Evolutionary conservation across 2,797 vertebrate species (phyloP).

Genomic region (Schizothorax lantsangensis): DNA sequence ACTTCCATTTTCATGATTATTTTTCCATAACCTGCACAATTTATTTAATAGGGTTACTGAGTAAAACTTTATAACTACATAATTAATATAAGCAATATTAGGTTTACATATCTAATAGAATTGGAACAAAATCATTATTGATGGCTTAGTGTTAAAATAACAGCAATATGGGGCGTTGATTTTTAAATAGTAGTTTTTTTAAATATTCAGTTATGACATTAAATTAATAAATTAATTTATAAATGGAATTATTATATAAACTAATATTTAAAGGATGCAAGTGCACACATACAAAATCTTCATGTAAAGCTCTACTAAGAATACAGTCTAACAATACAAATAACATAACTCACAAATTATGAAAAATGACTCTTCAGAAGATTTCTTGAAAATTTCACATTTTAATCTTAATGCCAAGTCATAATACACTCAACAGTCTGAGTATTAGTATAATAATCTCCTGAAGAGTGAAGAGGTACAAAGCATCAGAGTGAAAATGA

Average conservation of each 20-base stretch:
- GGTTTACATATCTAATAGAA: not conserved
- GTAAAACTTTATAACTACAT: not conserved
- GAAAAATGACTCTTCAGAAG: constrained; percentile 10
- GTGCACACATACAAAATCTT: not conserved
- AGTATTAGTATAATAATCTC: not conserved
- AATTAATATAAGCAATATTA: not conserved
- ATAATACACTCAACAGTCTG: not conserved
- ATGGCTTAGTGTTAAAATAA: not conserved
- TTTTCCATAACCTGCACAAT: not conserved
- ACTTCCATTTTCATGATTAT: not conserved
- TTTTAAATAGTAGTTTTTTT: not conserved
- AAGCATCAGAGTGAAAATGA: constrained; percentile 14
- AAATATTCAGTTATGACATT: not conserved
- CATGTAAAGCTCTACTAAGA: not conserved
- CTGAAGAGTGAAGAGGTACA: constrained; percentile 6
- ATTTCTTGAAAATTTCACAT: not conserved
- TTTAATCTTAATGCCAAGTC: constrained; percentile 16
- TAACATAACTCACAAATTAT: not conserved
- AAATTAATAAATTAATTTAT: not conserved
- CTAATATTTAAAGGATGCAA: not conserved
- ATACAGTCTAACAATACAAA: not conserved
- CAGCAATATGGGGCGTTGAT: not conserved
- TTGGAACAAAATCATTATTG: not conserved
- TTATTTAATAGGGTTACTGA: not conserved
- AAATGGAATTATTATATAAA: not conserved